Conservation (phyloP, 1,140 invertebrate species). For the Acromyrmex charruanus region DNA sequence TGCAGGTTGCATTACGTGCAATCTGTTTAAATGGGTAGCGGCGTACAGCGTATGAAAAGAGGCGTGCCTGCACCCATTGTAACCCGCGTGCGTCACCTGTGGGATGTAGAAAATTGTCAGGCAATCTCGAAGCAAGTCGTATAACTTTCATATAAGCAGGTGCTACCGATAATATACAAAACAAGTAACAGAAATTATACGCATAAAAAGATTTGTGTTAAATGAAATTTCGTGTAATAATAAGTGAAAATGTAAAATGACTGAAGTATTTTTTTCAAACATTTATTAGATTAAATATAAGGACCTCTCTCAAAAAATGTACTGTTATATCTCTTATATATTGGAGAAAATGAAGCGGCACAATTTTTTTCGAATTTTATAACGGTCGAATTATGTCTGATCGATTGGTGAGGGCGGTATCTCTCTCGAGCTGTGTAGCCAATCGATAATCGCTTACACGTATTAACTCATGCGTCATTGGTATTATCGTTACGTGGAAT, state of each 20-base stretch:
- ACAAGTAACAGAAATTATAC: neutral
- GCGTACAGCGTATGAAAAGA: slow-evolving; percentile 25
- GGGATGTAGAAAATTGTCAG: neutral
- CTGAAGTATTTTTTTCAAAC: neutral
- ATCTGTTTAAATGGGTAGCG: slow-evolving; percentile 20
- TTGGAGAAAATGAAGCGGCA: slow-evolving; percentile 36
- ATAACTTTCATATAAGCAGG: slow-evolving; percentile 62
- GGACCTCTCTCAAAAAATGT: neutral
- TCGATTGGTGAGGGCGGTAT: slow-evolving; percentile 71
- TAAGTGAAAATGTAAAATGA: neutral
- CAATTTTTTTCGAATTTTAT: slow-evolving; percentile 63
- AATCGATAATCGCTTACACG: slow-evolving; percentile 80
- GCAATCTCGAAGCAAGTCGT: slow-evolving; percentile 42
- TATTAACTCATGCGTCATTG: slow-evolving; percentile 74
- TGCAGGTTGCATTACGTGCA: slow-evolving; percentile 20
- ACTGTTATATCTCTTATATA: slow-evolving; percentile 2
- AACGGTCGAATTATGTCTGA: slow-evolving; percentile 72
- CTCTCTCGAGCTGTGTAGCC: slow-evolving; percentile 72
- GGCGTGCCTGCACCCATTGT: slow-evolving; percentile 28
- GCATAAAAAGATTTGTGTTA: neutral
- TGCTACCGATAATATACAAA: slow-evolving; percentile 27
- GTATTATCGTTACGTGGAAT: slow-evolving; percentile 71
- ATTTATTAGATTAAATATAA: neutral
- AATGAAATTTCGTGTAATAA: neutral
- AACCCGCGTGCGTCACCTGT: slow-evolving; percentile 65